Evolutionary conservation across 1,140 invertebrate genomes (phyloP).

Genomic region (Elysia chlorotica): DNA sequence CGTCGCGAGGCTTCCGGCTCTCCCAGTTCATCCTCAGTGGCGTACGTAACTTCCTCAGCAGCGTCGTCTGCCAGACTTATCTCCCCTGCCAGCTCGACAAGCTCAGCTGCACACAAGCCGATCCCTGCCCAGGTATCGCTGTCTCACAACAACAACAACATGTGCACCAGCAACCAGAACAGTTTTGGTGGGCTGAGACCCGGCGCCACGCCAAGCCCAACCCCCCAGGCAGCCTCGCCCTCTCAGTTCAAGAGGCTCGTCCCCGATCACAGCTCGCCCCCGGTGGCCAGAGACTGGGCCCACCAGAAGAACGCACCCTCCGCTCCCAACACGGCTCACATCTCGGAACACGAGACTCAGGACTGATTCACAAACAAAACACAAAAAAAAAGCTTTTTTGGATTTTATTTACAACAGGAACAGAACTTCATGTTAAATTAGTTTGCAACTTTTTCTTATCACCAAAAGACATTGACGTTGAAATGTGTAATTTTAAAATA

Average conservation of each 20-base stretch:
- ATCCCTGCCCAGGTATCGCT: slow-evolving; percentile 2
- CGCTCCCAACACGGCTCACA: background rate
- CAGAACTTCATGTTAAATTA: no score
- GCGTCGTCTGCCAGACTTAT: background rate
- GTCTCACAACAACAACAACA: slow-evolving; percentile 17
- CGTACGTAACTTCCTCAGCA: no score
- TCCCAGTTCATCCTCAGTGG: background rate
- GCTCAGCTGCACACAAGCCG: background rate
- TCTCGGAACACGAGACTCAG: slow-evolving; percentile 6
- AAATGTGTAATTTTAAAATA: no score
- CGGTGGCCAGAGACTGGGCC: no score
- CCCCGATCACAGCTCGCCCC: no score
- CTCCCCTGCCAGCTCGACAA: background rate
- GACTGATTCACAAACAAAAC: slow-evolving; percentile 4
- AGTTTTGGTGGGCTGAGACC: background rate
- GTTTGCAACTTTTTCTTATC: no score
- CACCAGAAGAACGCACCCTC: background rate
- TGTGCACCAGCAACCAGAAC: background rate
- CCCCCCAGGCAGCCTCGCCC: slow-evolving; percentile 1
- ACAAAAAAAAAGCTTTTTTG: background rate
- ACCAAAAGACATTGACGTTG: no score
- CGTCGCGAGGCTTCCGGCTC: slow-evolving; percentile 13
- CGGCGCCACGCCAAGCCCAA: background rate
- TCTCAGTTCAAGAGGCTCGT: no score
- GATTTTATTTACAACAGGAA: background rate